Evolutionary conservation across 92 coral and sea anemone genomes (phyloP).

Genomic region (Phymanthus crucifer): DNA sequence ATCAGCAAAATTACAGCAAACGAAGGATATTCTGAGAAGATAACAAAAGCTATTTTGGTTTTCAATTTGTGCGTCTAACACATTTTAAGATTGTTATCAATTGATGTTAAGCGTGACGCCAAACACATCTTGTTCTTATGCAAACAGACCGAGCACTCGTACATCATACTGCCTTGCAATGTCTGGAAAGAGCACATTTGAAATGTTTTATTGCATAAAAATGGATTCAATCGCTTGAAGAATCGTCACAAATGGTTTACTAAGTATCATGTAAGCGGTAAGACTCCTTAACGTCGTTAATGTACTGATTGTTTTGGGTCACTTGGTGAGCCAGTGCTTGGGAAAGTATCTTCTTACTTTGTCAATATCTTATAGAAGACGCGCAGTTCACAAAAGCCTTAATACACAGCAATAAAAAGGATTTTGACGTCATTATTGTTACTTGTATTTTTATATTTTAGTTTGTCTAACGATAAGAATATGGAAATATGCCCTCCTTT

Average conservation of each 20-base stretch:
- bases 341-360: conserved; percentile 2
- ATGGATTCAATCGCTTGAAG: background rate
- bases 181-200: background rate
- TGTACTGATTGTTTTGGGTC: background rate
- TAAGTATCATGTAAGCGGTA: background rate
- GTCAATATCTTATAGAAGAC: conserved; percentile 1
- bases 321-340: background rate
- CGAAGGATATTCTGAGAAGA: background rate
- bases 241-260: background rate
- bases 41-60: background rate
- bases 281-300: background rate
- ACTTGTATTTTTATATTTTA: too few species aligned
- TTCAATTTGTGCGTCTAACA: background rate
- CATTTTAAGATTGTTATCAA: conserved; percentile 13
- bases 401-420: background rate
- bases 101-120: conserved; percentile 8
- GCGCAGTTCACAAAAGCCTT: background rate
- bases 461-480: background rate
- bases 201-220: background rate
- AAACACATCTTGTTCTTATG: background rate
- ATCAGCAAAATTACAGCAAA: background rate
- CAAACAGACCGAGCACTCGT: background rate
- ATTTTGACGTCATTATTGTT: too few species aligned
- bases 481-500: background rate
- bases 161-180: background rate